phyloP scores from a whole-genome alignment of 2,888 invertebrate species.

The Isotomurus palustris region DNA sequence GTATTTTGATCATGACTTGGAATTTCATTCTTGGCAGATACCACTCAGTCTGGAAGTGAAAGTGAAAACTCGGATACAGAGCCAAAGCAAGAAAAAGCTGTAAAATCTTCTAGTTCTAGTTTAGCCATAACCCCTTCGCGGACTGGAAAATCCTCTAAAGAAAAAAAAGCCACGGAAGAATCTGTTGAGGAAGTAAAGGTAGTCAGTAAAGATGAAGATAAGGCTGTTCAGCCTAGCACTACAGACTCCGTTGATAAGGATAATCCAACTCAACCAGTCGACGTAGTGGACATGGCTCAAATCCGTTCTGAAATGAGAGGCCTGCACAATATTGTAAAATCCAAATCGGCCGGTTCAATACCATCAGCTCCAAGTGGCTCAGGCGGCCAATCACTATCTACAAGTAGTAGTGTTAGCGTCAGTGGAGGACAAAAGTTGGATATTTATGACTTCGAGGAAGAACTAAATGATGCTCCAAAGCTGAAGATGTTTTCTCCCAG shows the following conservation, averaged over 20 bases:
- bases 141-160: no score
- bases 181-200: no score
- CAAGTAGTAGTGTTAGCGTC: slow-evolving; percentile 16
- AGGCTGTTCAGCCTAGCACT: neutral
- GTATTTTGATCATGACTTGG: no score
- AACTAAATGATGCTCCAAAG: slow-evolving; percentile 37
- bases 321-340: slow-evolving; percentile 61
- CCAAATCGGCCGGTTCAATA: slow-evolving; percentile 48
- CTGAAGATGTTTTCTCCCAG: slow-evolving; percentile 43
- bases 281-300: slow-evolving; percentile 76
- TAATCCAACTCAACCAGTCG: slow-evolving; percentile 18
- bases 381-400: slow-evolving; percentile 46
- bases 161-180: neutral
- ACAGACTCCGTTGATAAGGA: neutral
- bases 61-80: neutral
- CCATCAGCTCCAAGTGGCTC: slow-evolving; percentile 45
- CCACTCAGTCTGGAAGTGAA: no score
- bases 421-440: slow-evolving; percentile 32
- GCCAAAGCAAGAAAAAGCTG: neutral
- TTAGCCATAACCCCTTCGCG: no score
- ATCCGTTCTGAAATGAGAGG: slow-evolving; percentile 80
- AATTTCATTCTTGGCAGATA: no score
- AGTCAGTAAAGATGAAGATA: neutral
- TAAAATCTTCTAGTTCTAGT: no score
- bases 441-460: slow-evolving; percentile 43